Evolutionary conservation across 37 sponge, comb jelly and placozoan species (phyloP).

Genomic region (Eunapius fragilis): DNA sequence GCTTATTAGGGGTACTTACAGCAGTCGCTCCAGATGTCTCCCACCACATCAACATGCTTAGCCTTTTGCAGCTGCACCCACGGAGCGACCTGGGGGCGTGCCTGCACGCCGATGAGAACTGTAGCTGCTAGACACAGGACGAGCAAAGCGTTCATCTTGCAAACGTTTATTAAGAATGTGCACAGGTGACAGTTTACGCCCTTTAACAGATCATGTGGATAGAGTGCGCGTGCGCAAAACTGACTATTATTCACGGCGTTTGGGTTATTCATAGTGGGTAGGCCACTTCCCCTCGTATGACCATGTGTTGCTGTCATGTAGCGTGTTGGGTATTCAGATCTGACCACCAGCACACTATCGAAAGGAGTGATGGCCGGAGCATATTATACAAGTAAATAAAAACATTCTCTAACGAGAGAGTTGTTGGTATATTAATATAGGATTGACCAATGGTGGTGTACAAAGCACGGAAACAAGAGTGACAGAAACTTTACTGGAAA

Average conservation of each 20-base stretch:
- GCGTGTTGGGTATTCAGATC: no score
- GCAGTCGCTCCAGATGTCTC: slow-evolving; percentile 63
- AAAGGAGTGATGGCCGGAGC: no score
- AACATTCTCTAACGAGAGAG: no score
- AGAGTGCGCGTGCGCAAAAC: neutral
- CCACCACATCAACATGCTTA: neutral
- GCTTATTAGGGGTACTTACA: slow-evolving; percentile 19
- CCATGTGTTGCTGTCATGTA: no score
- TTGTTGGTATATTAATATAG: no score
- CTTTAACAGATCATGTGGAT: neutral
- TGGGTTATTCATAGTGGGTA: no score
- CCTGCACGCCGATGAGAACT: neutral
- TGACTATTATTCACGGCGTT: neutral
- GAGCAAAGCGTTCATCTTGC: neutral
- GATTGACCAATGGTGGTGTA: no score
- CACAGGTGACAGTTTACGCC: neutral
- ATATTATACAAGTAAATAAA: no score
- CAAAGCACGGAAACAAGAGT: no score
- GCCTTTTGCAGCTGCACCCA: neutral
- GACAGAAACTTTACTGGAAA: no score
- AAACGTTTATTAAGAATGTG: neutral
- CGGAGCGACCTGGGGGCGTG: neutral
- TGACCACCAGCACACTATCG: no score
- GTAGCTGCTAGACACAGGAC: neutral
- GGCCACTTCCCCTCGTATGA: no score